Base-by-base conservation (phyloP, 2,113 vertebrate genomes). In the Sorex araneus region DNA sequence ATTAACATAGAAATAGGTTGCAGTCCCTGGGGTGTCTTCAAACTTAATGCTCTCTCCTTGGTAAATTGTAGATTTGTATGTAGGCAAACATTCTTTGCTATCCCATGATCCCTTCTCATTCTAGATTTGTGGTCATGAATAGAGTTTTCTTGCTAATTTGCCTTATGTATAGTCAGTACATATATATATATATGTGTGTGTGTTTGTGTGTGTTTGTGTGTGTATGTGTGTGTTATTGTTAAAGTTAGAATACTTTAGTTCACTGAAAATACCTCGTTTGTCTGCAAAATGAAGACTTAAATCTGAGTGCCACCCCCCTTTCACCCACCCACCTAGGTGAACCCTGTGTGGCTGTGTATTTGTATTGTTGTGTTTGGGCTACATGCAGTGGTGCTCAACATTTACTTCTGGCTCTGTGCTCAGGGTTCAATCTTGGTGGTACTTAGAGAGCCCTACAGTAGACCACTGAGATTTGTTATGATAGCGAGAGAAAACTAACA, bases 1-100 rank as follows among this genome's bases (percentile, higher is more conserved):
- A 97, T 97, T 96, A 97, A 95, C 95, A 96, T 92, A 96, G 94
- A 96, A 96, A 95, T 97, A 96, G 95, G 94, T 90, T 96, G 54
- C 57, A 47, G n/a, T 96, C 91, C 87, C 89, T 87, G 81, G 93
- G 87, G 89, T 84, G 54, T 87, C 95, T 92, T 95, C 92, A 76
- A 40, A 78, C 9, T 2, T 19, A 95, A 71, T 84, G 54, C 6
- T 93, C 30, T 94, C 63, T 93, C 79, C 60, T 91, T 19, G 23
- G 63, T 78, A 89, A 92, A 94, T 87, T 13, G 69, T 96, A 69
- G 82, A n/a, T 89, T 80, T 57, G 32, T 77, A 70, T 43, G 54
- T 36, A 93, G 92, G 63, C 23, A 77, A 94, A 93, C 28, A 82
- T 92, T 88, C 21, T 30, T 57, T 75, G 3, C 69, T 89, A 8